Percentiles rank a stretch among this genome's conserved stretches.
These are phyloP conservation scores for Acronicta aceris DNA, from an alignment of 2,888 invertebrate genomes.

Conservation along the genomic window DNA sequence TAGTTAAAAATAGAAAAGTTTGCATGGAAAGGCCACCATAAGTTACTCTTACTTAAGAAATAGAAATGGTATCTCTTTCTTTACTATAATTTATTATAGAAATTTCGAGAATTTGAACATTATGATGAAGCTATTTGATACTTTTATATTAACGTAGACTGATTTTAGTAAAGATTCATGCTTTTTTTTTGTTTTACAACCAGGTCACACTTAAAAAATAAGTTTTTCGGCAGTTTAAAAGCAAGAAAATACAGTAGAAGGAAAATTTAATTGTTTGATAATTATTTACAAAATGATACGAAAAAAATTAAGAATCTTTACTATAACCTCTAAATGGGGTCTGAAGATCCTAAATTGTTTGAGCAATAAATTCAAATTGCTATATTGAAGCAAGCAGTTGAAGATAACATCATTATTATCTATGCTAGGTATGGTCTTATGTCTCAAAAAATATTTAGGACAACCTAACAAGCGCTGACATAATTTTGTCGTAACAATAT, in stretches of 20 bases:
- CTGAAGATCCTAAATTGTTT: slow-evolving; percentile 41
- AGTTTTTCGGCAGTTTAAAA: too few species aligned
- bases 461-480: neutral
- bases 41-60: slow-evolving; percentile 60
- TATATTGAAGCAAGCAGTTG: slow-evolving; percentile 42
- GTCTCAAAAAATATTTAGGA: neutral
- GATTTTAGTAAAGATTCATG: slow-evolving; percentile 43
- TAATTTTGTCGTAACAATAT: neutral
- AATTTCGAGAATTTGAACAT: slow-evolving; percentile 52
- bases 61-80: slow-evolving; percentile 53
- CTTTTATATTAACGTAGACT: slow-evolving; percentile 3
- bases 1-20: slow-evolving; percentile 83
- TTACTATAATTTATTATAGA: slow-evolving; percentile 29
- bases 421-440: slow-evolving; percentile 19
- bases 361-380: slow-evolving; percentile 62
- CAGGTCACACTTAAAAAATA: slow-evolving; percentile 23
- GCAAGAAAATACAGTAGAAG: too few species aligned
- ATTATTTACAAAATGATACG: slow-evolving; percentile 8
- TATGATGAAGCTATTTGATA: slow-evolving; percentile 35
- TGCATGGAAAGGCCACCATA: slow-evolving; percentile 88
- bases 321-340: slow-evolving; percentile 11
- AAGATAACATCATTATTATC: slow-evolving; percentile 20
- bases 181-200: slow-evolving; percentile 38
- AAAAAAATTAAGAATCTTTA: slow-evolving; percentile 37
- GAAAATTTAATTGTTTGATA: neutral